phyloP scores from a whole-genome alignment of 2,888 invertebrate genomes.

The Thumatha senex region DNA sequence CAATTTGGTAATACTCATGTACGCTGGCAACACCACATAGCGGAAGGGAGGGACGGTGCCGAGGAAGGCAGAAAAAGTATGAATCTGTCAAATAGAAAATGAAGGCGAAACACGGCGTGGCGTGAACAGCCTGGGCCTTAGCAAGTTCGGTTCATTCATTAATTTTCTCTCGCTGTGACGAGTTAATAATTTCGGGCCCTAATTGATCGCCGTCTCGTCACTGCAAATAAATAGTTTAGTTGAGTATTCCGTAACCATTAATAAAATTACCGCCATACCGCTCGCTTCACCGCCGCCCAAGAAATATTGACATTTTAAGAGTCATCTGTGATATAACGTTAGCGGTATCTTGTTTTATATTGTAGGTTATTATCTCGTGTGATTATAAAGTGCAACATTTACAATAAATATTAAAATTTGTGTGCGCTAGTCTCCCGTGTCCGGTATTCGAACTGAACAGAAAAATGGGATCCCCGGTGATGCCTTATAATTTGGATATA shows the following conservation, averaged over 20 bases:
- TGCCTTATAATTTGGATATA: conserved; percentile 80
- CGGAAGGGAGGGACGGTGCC: conserved; percentile 17
- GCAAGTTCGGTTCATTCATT: conserved; percentile 55
- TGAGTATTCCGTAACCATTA: conserved; percentile 62
- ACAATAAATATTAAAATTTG: conserved; percentile 41
- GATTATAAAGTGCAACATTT: conserved; percentile 66
- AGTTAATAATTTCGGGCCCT: conserved; percentile 51
- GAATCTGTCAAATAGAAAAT: conserved; percentile 44
- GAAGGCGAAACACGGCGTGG: conserved; percentile 55
- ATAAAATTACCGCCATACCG: conserved; percentile 55
- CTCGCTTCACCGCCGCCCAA: conserved; percentile 60
- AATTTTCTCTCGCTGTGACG: conserved; percentile 56
- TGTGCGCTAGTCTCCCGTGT: conserved; percentile 49
- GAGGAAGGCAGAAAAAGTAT: not conserved
- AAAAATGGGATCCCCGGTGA: conserved; percentile 67
- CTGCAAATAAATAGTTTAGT: conserved; percentile 69
- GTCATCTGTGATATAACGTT: conserved; percentile 76
- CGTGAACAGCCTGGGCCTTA: conserved; percentile 28
- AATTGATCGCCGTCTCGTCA: conserved; percentile 59
- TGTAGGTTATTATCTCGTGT: conserved; percentile 75
- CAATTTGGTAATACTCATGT: not conserved
- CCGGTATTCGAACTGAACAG: conserved; percentile 37
- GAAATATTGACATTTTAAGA: conserved; percentile 63
- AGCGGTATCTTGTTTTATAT: conserved; percentile 61
- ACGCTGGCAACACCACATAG: conserved; percentile 18